These are phyloP conservation scores for Frieseomelitta varia DNA, from an alignment of 1,140 invertebrate species.

Conservation along the genomic window DNA sequence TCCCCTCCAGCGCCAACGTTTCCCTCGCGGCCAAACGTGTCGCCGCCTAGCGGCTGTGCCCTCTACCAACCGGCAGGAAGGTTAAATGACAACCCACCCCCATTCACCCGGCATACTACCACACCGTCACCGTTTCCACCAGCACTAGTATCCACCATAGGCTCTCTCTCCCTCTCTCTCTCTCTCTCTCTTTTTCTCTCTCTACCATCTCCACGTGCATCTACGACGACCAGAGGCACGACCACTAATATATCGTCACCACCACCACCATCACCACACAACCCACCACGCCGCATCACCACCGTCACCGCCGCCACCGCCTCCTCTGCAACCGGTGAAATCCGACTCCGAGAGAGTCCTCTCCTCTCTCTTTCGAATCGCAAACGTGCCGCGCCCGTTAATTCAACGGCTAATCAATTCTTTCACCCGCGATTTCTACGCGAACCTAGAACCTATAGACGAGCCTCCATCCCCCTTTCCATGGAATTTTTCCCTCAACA, in stretches of 20 bases:
- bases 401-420: constrained; percentile 65
- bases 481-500: no score
- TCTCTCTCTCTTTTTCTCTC: no score
- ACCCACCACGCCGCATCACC: constrained; percentile 1
- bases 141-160: constrained; percentile 12
- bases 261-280: constrained; percentile 5
- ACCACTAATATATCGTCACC: constrained; percentile 15
- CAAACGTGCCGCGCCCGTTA: constrained; percentile 62
- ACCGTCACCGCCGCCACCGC: not conserved
- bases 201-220: constrained; percentile 4
- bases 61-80: constrained; percentile 59
- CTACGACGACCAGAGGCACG: not conserved
- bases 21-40: constrained; percentile 20
- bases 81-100: constrained; percentile 57
- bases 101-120: constrained; percentile 32
- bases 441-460: not conserved
- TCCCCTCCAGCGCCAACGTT: not conserved
- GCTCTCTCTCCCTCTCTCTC: not conserved
- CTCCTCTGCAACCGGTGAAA: constrained; percentile 19
- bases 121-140: not conserved
- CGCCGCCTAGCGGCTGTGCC: constrained; percentile 70
- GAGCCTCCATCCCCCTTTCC: no score
- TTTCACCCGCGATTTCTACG: constrained; percentile 19
- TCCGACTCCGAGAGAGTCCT: constrained; percentile 26
- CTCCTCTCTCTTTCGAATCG: constrained; percentile 47